A percentile compares a stretch with the other conserved stretches of the same genome.
Conservation (phyloP, 2,888 invertebrate genomes). For the Ptycholaimellus sp. region DNA sequence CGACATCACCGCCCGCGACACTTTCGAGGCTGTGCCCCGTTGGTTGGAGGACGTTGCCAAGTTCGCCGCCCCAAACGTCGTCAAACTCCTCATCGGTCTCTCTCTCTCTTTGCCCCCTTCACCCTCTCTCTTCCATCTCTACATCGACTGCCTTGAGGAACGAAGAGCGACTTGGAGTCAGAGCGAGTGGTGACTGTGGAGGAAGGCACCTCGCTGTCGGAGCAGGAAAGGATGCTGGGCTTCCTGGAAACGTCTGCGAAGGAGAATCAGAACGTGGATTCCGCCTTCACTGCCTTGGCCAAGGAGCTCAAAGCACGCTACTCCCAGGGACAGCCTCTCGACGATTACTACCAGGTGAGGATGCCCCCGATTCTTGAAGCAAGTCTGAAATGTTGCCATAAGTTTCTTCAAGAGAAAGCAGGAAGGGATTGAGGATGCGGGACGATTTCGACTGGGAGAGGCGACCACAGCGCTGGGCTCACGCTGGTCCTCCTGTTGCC, state of each 20-base stretch:
- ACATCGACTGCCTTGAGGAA: slow-evolving; percentile 31
- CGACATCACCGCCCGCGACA: slow-evolving; percentile 72
- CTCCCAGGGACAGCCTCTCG: slow-evolving; percentile 3
- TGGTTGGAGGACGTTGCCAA: slow-evolving; percentile 87
- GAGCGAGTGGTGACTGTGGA: slow-evolving; percentile 57
- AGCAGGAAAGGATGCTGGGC: slow-evolving; percentile 58
- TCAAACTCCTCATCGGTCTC: slow-evolving; percentile 62
- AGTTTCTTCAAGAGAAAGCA: too few relatives aligned
- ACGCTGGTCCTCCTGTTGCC: slow-evolving; percentile 1
- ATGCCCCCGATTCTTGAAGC: too few relatives aligned
- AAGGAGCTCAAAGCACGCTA: slow-evolving; percentile 49
- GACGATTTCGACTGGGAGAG: background rate
- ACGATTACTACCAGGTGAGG: slow-evolving; percentile 1
- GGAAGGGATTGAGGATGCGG: background rate
- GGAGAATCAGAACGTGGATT: slow-evolving; percentile 68
- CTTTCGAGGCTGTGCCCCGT: slow-evolving; percentile 65
- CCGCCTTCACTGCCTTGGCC: slow-evolving; percentile 58
- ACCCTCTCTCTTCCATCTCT: background rate
- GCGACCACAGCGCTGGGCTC: slow-evolving; percentile 2
- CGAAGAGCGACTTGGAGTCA: slow-evolving; percentile 57
- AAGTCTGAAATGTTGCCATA: too few relatives aligned
- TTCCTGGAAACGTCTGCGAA: slow-evolving; percentile 71
- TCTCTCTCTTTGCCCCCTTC: slow-evolving; percentile 1
- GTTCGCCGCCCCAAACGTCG: slow-evolving; percentile 71
- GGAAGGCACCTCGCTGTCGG: slow-evolving; percentile 62